phyloP scores from a whole-genome alignment of 2,797 vertebrate genomes.

The Poeciliopsis presidionis region DNA sequence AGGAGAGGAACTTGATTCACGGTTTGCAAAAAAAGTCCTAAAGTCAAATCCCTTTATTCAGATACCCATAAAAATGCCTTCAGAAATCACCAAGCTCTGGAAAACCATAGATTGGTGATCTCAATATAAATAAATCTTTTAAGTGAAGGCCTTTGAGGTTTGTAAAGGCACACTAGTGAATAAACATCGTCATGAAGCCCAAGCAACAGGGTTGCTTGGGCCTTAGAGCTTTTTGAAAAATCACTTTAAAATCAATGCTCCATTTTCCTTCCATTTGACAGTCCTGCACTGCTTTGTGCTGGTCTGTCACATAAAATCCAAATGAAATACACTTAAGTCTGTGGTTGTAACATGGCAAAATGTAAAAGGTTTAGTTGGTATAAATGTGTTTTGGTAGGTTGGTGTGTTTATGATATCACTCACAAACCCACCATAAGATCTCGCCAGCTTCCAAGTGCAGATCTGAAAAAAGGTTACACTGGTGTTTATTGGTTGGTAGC shows the following conservation, averaged over 20 bases:
- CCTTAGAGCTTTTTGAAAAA: background rate
- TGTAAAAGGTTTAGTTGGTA: background rate
- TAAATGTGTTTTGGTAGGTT: background rate
- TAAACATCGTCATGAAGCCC: background rate
- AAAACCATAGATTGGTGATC: background rate
- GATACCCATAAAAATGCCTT: background rate
- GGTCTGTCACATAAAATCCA: slow-evolving; percentile 1
- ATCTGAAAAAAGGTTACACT: slow-evolving; percentile 24
- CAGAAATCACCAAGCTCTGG: background rate
- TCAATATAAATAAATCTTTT: background rate
- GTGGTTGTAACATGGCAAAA: background rate
- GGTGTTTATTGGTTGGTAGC: slow-evolving; percentile 14
- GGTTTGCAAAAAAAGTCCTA: background rate
- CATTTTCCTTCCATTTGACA: background rate
- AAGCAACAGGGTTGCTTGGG: background rate
- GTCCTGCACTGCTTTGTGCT: background rate
- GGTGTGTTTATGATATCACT: slow-evolving; percentile 1
- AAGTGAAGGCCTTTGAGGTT: background rate
- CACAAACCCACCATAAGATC: slow-evolving; percentile 12
- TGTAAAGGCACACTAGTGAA: background rate
- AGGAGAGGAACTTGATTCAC: background rate
- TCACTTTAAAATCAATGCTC: background rate
- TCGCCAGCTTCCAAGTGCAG: slow-evolving; percentile 21
- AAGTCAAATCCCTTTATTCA: background rate
- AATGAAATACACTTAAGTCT: background rate